Conservation (phyloP, 1,140 invertebrate genomes). For the Zophobas morio region DNA sequence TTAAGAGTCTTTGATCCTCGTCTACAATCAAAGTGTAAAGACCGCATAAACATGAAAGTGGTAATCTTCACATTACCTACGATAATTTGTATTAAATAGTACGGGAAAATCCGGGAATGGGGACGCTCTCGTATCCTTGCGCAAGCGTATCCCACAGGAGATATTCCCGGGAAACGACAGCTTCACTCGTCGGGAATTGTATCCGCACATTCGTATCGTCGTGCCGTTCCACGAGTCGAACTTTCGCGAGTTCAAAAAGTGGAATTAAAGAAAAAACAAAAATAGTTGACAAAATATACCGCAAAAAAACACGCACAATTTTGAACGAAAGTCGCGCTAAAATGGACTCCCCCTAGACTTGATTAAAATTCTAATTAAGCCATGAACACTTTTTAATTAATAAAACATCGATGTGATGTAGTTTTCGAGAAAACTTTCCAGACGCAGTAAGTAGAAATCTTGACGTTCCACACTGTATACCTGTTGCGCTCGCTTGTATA, state of each 20-base stretch:
- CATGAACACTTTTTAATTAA: neutral
- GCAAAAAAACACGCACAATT: neutral
- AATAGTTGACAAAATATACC: neutral
- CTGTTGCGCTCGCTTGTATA: slow-evolving; percentile 17
- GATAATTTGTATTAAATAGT: slow-evolving; percentile 27
- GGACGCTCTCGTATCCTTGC: slow-evolving; percentile 36
- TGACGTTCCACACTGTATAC: neutral
- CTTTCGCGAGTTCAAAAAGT: slow-evolving; percentile 13
- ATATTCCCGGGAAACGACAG: slow-evolving; percentile 44
- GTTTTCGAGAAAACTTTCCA: neutral
- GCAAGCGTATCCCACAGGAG: slow-evolving; percentile 45
- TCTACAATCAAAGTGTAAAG: neutral
- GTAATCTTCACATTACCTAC: slow-evolving; percentile 8
- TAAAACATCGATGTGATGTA: slow-evolving; percentile 4
- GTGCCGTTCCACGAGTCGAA: slow-evolving; percentile 2
- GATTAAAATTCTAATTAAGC: neutral
- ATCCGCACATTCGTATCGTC: slow-evolving; percentile 5
- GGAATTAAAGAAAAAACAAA: slow-evolving; percentile 15
- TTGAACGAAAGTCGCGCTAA: neutral
- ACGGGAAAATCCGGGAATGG: slow-evolving; percentile 41
- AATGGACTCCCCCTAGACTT: too few species aligned
- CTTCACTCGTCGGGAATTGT: slow-evolving; percentile 37
- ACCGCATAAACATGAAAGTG: slow-evolving; percentile 14
- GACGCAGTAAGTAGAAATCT: neutral
- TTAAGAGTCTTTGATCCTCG: neutral